Evolutionary conservation across 2,888 invertebrate genomes (phyloP), one percentile per base, ranked within the genome.

Genomic region (Pseudolycoriella hygida): DNA sequence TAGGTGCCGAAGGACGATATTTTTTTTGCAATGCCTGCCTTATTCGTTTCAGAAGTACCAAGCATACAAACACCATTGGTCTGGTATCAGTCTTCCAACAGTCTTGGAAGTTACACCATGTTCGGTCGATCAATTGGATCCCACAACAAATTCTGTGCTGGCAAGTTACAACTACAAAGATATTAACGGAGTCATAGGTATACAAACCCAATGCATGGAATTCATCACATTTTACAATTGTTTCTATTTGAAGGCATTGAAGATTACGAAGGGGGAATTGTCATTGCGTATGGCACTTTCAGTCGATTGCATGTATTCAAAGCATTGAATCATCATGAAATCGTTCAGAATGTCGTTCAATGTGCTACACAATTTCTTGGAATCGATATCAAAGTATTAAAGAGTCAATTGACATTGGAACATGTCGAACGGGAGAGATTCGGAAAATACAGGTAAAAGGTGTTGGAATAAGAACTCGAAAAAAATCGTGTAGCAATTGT

Each of bases 11-110:
- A n/a, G n/a, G n/a, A n/a, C n/a, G n/a, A n/a, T n/a, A n/a, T 43
- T 18, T 38, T 38, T 38, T 43, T 15, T 20, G 34, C 17, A 14
- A 42, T 25, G 4, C 25, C 4, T 25, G 25, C 4, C 25, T 18
- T 12, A 43, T 38, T 15, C 17, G 41, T 44, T 39, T 40, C 17
- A 87, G 85, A 76, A 77, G 57, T 93, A 81, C 66, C 81, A 84
- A 66, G 89, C 87, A 4, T 88, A 84, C 64, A 97, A 98, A 67
- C 83, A 89, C 59, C 94, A 96, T 58, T 98, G 97, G 96, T 90
- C 93, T 41, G 93, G 93, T 44, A 85, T 83, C 31, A 76, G 86
- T 50, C 70, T 93, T 38, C 89, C 92, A 1, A 77, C 90, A 15
- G 76, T 86, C 18, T 67, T 98, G 48, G 92, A 94, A 71, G 84